Conservation (phyloP, 2,797 vertebrate species). For the Semotilus atromaculatus region DNA sequence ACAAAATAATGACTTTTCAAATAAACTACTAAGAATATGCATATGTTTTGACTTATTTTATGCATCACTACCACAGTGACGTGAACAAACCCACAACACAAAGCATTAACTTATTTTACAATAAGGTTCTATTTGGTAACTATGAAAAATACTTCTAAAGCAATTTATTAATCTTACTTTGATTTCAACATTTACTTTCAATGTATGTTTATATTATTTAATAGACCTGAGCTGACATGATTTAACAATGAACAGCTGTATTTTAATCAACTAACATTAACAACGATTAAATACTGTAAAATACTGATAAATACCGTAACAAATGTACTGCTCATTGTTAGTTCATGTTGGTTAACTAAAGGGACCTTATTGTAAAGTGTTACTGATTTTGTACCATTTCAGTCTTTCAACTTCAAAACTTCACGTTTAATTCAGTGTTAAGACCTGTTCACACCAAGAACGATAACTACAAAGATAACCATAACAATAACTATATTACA, state of each 20-base stretch:
- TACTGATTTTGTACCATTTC: not conserved
- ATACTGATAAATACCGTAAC: not conserved
- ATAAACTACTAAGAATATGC: not conserved
- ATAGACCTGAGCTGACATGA: not conserved
- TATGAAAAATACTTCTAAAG: not conserved
- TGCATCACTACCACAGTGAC: not conserved
- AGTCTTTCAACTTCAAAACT: not conserved
- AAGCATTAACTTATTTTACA: not conserved
- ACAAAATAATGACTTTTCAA: not conserved
- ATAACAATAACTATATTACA: not conserved
- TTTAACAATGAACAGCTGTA: not conserved
- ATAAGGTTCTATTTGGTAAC: not conserved
- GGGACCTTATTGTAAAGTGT: not conserved
- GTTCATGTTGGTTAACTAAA: not conserved
- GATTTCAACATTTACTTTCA: not conserved
- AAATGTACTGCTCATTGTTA: not conserved
- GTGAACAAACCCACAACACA: not conserved
- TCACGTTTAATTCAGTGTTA: not conserved
- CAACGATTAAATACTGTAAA: too few relatives aligned
- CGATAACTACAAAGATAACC: not conserved
- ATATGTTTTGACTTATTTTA: not conserved
- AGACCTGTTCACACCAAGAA: not conserved
- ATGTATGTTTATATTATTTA: not conserved
- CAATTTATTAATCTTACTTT: not conserved
- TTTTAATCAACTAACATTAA: not conserved